Percentiles rank a stretch among this genome's conserved stretches.
Evolutionary conservation across 2,797 vertebrate genomes (phyloP).

Genomic region (Enteromius viviparus): DNA sequence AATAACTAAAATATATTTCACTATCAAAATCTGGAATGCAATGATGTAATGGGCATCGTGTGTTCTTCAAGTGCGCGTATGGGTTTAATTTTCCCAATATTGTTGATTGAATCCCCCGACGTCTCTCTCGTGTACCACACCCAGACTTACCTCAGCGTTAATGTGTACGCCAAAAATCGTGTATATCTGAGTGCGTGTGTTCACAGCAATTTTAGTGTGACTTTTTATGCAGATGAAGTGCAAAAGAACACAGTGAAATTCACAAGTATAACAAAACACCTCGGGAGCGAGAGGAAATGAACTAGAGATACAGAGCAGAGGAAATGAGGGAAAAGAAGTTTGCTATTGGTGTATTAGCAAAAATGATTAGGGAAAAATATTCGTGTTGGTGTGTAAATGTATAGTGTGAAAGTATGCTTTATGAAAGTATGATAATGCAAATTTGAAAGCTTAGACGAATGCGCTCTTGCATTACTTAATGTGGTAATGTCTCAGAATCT

Average conservation of each 20-base stretch:
- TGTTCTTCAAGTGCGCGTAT: constrained; percentile 22
- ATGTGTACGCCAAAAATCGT: constrained; percentile 20
- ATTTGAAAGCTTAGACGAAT: not conserved
- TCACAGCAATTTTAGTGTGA: constrained; percentile 28
- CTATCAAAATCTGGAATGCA: not conserved
- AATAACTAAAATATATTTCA: not conserved
- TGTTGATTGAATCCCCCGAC: constrained; percentile 15
- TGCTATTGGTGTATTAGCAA: constrained; percentile 11
- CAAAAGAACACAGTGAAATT: constrained; percentile 50
- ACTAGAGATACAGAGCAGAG: constrained; percentile 17
- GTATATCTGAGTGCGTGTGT: constrained; percentile 25
- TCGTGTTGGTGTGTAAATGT: not conserved
- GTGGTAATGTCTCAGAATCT: not conserved
- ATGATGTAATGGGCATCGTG: constrained; percentile 25
- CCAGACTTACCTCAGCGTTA: constrained; percentile 29
- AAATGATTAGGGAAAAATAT: not conserved
- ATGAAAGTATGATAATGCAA: not conserved
- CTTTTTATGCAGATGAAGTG: constrained; percentile 50
- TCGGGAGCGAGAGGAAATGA: constrained; percentile 38
- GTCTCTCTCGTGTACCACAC: constrained; percentile 26
- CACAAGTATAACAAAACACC: constrained; percentile 38
- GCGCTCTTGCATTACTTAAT: not conserved
- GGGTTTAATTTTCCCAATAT: constrained; percentile 26
- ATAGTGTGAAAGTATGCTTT: not conserved
- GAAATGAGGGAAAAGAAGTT: constrained; percentile 23